Evolutionary conservation across 2,113 vertebrate species (phyloP).

Genomic region (Seriola dumerili): DNA sequence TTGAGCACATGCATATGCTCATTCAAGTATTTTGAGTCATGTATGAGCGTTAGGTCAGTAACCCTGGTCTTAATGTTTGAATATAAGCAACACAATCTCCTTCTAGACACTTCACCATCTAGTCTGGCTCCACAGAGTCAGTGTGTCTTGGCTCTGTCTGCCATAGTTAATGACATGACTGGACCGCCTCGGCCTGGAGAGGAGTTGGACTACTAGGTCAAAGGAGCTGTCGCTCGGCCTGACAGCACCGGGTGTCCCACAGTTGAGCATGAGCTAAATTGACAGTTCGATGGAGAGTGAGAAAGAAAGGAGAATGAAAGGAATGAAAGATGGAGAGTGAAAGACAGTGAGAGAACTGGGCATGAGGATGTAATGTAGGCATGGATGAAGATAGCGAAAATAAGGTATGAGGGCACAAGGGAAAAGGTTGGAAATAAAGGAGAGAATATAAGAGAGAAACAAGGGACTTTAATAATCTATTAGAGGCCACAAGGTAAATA

Average conservation of each 20-base stretch:
- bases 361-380: background rate
- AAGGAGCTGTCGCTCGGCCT: conserved; percentile 81
- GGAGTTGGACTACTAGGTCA: conserved; percentile 82
- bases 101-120: conserved; percentile 5
- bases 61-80: conserved; percentile 19
- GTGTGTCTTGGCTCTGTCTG: conserved; percentile 37
- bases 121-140: conserved; percentile 50
- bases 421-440: background rate
- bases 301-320: conserved; percentile 33
- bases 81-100: conserved; percentile 10
- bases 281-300: conserved; percentile 78
- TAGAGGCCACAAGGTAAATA: conserved; percentile 16
- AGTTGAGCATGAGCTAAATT: conserved; percentile 85
- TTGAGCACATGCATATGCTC: background rate
- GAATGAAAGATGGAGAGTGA: conserved; percentile 43
- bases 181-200: conserved; percentile 68
- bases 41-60: background rate
- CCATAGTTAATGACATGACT: conserved; percentile 71
- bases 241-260: conserved; percentile 89
- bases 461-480: background rate
- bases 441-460: background rate
- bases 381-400: background rate
- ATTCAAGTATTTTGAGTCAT: background rate
- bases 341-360: conserved; percentile 14
- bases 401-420: background rate